Evolutionary conservation across 1,140 invertebrate genomes (phyloP).

Genomic region (Drosophila mauritiana): DNA sequence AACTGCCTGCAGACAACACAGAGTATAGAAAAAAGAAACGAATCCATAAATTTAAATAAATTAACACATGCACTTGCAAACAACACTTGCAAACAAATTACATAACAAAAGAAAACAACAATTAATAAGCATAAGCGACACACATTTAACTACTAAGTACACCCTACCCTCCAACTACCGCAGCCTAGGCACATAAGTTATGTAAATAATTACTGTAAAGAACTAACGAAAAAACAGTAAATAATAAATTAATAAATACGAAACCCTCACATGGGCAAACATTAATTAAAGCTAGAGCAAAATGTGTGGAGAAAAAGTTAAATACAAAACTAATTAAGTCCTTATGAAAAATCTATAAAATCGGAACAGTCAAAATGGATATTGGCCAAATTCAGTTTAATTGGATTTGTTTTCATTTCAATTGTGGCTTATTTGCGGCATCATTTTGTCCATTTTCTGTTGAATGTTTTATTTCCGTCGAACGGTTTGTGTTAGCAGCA

Average conservation of each 20-base stretch:
- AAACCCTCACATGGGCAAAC: constrained; percentile 57
- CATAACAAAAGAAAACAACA: constrained; percentile 48
- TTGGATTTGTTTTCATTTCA: constrained; percentile 63
- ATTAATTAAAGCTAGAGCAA: constrained; percentile 65
- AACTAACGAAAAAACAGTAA: constrained; percentile 19
- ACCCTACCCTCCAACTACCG: constrained; percentile 75
- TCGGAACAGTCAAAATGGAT: constrained; percentile 38
- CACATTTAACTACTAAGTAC: constrained; percentile 76
- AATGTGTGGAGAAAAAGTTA: constrained; percentile 26
- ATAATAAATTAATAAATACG: constrained; percentile 49
- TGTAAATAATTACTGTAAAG: constrained; percentile 81
- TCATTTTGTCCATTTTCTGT: constrained; percentile 25
- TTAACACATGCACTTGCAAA: constrained; percentile 63
- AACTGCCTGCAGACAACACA: constrained; percentile 3
- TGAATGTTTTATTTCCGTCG: constrained; percentile 39
- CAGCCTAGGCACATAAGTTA: constrained; percentile 74
- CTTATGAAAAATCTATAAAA: constrained; percentile 47
- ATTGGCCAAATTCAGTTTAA: constrained; percentile 58
- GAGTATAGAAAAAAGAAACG: constrained; percentile 26
- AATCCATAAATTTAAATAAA: constrained; percentile 71
- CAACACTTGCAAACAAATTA: constrained; percentile 55
- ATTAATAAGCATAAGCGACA: constrained; percentile 76
- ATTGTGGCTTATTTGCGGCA: constrained; percentile 63
- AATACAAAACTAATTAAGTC: constrained; percentile 57
- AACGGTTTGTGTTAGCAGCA: constrained; percentile 39